A percentile compares a stretch with the other conserved stretches of the same genome.
phyloP scores from a whole-genome alignment of 2,113 vertebrate species.

The Chaetops frenatus region DNA sequence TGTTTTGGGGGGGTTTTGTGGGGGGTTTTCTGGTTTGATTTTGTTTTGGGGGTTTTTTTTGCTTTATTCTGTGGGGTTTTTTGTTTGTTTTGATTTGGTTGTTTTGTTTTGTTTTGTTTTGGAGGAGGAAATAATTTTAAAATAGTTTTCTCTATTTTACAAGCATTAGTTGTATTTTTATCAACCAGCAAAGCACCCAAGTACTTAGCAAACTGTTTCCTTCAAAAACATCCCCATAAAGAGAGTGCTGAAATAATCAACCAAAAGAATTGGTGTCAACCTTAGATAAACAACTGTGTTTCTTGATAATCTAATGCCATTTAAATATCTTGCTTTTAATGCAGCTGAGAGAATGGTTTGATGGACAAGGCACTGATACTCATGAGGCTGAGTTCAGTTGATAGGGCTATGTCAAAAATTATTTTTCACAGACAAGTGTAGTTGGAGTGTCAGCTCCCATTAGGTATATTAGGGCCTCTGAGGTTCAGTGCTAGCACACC shows the following conservation, averaged over 20 bases:
- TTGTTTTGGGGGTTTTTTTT: not conserved
- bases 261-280: conserved; percentile 1
- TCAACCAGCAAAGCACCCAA: not conserved
- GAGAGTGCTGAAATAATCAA: not conserved
- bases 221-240: not conserved
- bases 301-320: conserved; percentile 31
- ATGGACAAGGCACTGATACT: conserved; percentile 32
- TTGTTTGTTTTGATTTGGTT: not conserved
- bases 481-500: not conserved
- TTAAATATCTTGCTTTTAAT: conserved; percentile 45
- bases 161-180: not conserved
- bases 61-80: not conserved
- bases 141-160: not conserved
- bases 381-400: not conserved
- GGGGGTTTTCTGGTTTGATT: not conserved
- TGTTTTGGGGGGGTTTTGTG: not conserved
- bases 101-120: not conserved
- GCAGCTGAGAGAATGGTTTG: not conserved
- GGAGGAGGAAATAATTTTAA: not conserved
- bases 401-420: conserved; percentile 21
- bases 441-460: conserved; percentile 9
- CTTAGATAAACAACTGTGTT: not conserved
- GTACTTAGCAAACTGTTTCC: not conserved
- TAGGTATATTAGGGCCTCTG: not conserved
- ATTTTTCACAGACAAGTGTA: conserved; percentile 18